A percentile compares a stretch with the other conserved stretches of the same genome.
These are phyloP conservation scores for Ornithorhynchus anatinus DNA, from an alignment of 2,113 vertebrate genomes.

Conservation along the genomic window DNA sequence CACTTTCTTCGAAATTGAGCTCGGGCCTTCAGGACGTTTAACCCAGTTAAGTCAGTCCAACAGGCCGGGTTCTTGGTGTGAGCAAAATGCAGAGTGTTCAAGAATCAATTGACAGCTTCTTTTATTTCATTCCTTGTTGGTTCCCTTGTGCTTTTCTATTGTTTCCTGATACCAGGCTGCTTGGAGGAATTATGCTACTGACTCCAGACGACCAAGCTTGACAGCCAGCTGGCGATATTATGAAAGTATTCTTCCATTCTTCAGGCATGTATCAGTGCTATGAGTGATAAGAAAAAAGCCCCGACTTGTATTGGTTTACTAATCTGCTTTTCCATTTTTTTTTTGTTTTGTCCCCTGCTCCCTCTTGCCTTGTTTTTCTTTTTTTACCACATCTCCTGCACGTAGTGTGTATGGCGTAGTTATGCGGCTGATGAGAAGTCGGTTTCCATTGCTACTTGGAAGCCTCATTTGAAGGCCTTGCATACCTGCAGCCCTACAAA, in stretches of 20 bases:
- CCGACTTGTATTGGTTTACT: constrained; percentile 76
- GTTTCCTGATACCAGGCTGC: constrained; percentile 78
- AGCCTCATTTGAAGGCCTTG: constrained; percentile 99
- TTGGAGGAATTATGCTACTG: constrained; percentile 83
- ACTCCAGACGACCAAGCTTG: constrained; percentile 74
- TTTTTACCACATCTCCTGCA: constrained; percentile 73
- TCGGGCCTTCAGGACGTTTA: too few relatives aligned
- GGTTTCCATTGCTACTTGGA: constrained; percentile 99
- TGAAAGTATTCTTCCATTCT: constrained; percentile 80
- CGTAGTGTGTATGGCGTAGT: constrained; percentile 99
- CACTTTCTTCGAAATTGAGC: too few relatives aligned
- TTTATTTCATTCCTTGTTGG: constrained; percentile 64
- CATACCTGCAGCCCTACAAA: constrained; percentile 99
- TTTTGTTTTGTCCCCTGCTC: constrained; percentile 73
- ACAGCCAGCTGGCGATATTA: constrained; percentile 80
- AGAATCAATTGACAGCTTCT: constrained; percentile 13
- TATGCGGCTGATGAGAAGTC: constrained; percentile 99
- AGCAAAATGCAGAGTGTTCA: constrained; percentile 18
- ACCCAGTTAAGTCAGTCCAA: neutral
- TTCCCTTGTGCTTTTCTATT: constrained; percentile 65
- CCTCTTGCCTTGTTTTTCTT: constrained; percentile 68
- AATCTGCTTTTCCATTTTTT: constrained; percentile 77
- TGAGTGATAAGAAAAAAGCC: constrained; percentile 63
- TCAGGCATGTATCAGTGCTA: constrained; percentile 83
- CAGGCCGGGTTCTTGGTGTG: constrained; percentile 6